A percentile compares a stretch with the other conserved stretches of the same genome.
phyloP scores from a whole-genome alignment of 2,113 vertebrate genomes.

The Cyphomyrus plagiostoma region DNA sequence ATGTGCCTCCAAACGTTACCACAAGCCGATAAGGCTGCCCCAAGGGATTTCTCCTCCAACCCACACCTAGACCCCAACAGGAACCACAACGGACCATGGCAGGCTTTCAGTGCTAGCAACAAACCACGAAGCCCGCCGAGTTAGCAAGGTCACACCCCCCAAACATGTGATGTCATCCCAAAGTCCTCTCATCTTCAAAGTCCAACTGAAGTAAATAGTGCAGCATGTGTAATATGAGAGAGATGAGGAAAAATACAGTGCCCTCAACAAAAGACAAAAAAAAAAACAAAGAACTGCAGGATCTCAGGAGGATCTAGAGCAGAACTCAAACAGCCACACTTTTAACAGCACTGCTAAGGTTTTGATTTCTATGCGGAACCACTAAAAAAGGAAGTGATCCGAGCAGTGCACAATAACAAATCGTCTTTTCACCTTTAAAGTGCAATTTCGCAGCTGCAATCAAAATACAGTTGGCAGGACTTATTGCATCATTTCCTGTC shows the following conservation, averaged over 20 bases:
- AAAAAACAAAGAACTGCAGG: not conserved
- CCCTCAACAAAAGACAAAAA: not conserved
- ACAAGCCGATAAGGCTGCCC: not conserved
- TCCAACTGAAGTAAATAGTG: not conserved
- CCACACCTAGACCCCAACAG: not conserved
- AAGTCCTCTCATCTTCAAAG: not conserved
- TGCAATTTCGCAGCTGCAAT: not conserved
- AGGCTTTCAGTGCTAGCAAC: not conserved
- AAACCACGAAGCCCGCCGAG: not conserved
- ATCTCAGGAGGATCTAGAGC: not conserved
- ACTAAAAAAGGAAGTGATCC: not conserved
- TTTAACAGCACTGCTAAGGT: not conserved
- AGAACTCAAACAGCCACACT: not conserved
- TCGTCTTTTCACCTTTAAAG: not conserved
- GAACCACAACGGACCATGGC: not conserved
- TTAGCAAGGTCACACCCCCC: not conserved
- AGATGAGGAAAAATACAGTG: not conserved
- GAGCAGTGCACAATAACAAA: not conserved
- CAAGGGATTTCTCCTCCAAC: not conserved
- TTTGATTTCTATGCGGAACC: not conserved
- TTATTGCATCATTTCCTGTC: conserved; percentile 5
- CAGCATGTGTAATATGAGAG: not conserved
- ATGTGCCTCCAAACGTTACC: not conserved
- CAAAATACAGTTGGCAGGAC: not conserved
- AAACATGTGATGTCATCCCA: not conserved